Percentiles rank a stretch among this genome's conserved stretches.
phyloP scores from a whole-genome alignment of 2,797 vertebrate species.

The Xenopus petersii region DNA sequence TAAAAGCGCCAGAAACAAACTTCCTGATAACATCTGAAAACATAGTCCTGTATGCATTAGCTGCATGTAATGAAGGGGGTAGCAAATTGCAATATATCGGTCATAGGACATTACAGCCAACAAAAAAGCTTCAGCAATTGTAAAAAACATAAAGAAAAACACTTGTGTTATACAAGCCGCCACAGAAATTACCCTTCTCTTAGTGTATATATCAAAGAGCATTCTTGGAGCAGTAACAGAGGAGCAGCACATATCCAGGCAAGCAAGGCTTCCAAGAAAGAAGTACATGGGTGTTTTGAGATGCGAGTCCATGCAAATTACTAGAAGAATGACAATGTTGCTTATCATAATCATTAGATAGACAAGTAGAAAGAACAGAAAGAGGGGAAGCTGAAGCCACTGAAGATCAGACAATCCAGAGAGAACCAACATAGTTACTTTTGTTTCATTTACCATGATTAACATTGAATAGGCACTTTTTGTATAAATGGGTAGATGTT shows the following conservation, averaged over 20 bases:
- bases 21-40: neutral
- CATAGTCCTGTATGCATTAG: conserved; percentile 16
- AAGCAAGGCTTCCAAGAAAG: neutral
- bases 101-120: conserved; percentile 31
- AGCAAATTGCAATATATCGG: conserved; percentile 24
- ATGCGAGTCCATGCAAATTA: too few species aligned
- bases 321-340: neutral
- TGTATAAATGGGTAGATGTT: too few species aligned
- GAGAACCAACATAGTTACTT: too few species aligned
- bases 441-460: too few species aligned
- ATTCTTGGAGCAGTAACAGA: neutral
- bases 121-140: neutral
- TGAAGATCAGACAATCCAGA: too few species aligned
- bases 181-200: neutral
- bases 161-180: neutral
- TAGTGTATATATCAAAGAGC: neutral
- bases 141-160: neutral
- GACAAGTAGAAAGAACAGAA: neutral
- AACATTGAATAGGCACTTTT: too few species aligned
- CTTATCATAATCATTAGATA: neutral
- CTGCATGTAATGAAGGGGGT: conserved; percentile 10
- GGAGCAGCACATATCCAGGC: neutral
- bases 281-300: too few species aligned
- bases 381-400: neutral
- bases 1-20: neutral